Evolutionary conservation across 2,113 vertebrate species (phyloP), one percentile per base, ranked within the genome.

Genomic region (Pygoscelis antarcticus): DNA sequence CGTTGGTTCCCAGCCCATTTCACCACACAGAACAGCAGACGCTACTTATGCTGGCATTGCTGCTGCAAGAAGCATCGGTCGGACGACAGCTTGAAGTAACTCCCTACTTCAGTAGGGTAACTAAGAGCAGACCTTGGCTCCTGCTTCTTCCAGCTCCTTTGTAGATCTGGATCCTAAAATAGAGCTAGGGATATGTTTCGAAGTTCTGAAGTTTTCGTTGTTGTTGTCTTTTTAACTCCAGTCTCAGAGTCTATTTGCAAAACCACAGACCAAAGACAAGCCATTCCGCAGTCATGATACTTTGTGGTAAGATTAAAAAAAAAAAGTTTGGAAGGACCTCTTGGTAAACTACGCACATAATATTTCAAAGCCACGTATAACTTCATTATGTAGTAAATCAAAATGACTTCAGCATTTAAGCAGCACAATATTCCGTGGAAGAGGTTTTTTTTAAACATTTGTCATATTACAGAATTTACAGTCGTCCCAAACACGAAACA

Each of bases 251-350:
- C 78, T 69, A n/a, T 94, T 94, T 95, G 87, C 62, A 93, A 96
- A 97, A 96, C 91, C 97, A 97, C 94, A 97, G 84, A 91, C 69
- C 84, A 68, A 97, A 93, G 46, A 92, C 80, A 66, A 96, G 78
- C 79, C 91, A 52, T 93, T 55, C 87, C 26, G 1, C 83, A 68
- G 92, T 11, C 64, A 10, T 75, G 93, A 91, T 90, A 92, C 29
- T 93, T 47, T 58, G 82, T 47, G 86, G 91, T 17, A 38, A 83
- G 84, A 70, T 60, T 11, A 5, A 76, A 74, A 71, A 42, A 10
- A 10, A 64, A 22, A 85, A 78, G 40, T 60, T 62, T 92, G 87
- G 91, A 92, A 65, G 38, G 70, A 89, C n/a, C 84, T 44, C 55
- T 74, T 14, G 38, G 87, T 86, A 83, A 78, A 78, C 68, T 68